Evolutionary conservation across 1,140 invertebrate genomes (phyloP), one percentile per base, ranked within the genome.

Genomic region (Gyrodactylus salaris): DNA sequence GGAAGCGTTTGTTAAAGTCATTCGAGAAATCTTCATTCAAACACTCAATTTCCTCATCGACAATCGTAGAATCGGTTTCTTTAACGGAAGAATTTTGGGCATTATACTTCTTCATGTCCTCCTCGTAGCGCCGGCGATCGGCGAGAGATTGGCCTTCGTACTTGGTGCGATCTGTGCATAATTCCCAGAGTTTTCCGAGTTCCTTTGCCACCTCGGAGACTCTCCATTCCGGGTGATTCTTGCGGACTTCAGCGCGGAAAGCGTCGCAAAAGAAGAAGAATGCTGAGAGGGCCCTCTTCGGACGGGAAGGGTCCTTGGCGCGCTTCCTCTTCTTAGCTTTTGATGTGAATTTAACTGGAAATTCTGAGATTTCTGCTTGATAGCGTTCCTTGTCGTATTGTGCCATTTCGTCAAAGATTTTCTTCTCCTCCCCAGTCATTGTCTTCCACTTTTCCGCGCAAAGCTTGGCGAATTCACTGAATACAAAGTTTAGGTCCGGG

Each of bases 251-350:
- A 27, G 87, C 85, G 77, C 94, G 86, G 79, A 96, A 91, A 77
- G 98, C 93, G 82, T 93, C 91, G 80, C 91, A 96, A 84, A 97
- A 99, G 87, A 90, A 93, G 84, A 99, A 98, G 85, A 98, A 98
- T 69, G 94, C 92, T 75, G 92, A 95, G 87, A 99, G 84, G 77
- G 93, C 89, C 84, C 94, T 84, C 84, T 98, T 99, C 54, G 94
- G 95, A 77, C 92, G 92, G 84, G 97, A 95, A 20, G 93, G 94
- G 81, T 99, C 94, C 83, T 97, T 96, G 74, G 22, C 20, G 20
- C 1, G 73, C 68, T 78, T 87, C 86, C 75, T 87, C 87, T 69
- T 88, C 89, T 77, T 89, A 87, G 22, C 89, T 87, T 68, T 92
- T 91, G 73, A 87, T 87, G 82, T 96, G 97, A 87, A 86, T 84